Base-by-base conservation (phyloP, 1,140 invertebrate species). In the Fopius arisanus region DNA sequence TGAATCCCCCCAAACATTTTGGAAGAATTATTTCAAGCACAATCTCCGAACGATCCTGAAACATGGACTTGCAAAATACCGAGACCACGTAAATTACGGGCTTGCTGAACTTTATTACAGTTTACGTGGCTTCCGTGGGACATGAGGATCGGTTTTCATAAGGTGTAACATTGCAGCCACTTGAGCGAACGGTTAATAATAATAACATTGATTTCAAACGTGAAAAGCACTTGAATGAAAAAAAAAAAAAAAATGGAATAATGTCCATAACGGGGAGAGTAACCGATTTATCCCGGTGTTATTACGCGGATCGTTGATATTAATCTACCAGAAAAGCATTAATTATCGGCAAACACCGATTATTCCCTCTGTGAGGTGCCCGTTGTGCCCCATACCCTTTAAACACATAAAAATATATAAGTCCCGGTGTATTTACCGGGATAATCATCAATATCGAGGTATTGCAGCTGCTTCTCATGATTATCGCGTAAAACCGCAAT, bases 61-160 rank as follows among this genome's bases (percentile, higher is more conserved):
- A 16, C 14, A 48, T 48, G 14, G n/a, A 48, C 43, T 19, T 48
- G 7, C 43, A 48, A 48, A 7, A 59, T 23, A 9, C 54, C 19
- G 23, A 6, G 19, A 28, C 54, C 26, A 59, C 12, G 54, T 23
- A 59, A 59, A 59, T 59, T 59, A 26, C 54, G 1, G 23, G 23
- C 54, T 28, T 59, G 54, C 26, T 59, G 23, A 59, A 59, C 54
- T 59, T 23, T 59, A 59, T 59, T 59, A 59, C 54, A 59, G 54
- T 59, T 59, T 28, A 59, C 23, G 23, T 28, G 43, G 54, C 54
- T 59, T 59, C 54, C 54, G 54, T 59, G 23, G 54, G 23, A 59
- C 23, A 19, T 28, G 21, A 28, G n/a, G 54, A 59, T 59, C 54
- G 23, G 54, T 59, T 59, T 59, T 28, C 54, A 59, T 59, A 5